Base-by-base conservation (phyloP, 2,888 invertebrate species). In the Zhuqinia jingwanae region DNA sequence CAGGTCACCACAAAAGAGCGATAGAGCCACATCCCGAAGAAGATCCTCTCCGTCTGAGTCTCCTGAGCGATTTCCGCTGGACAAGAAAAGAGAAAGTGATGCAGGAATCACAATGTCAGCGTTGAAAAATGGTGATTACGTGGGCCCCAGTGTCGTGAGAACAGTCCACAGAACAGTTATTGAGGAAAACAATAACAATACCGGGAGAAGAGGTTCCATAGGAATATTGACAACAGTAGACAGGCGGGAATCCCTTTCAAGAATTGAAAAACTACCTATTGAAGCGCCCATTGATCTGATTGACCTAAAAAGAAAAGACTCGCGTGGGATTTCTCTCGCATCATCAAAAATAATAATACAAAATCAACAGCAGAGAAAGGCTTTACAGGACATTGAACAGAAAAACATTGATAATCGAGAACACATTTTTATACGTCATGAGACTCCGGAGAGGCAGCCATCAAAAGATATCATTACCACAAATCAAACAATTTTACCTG, bases 321-420 rank as follows among this genome's bases (percentile, higher is more conserved):
- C 87, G 0, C 81, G 82, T 2, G 87, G 82, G 50, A 87, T 70
- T 27, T 45, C 58, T 15, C 11, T 47, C 17, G 73, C 76, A n/a
- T 65, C 68, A 2, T 58, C 70, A 0, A 80, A 79, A 79, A 79
- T 75, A 3, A 73, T 73, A 36, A 78, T 68, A 47, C 76, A 80
- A 53, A 76, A 76, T 30, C 65, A 77, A 15, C 22, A 77, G 60
- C 77, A 65, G 50, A 45, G 86, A 25, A 86, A 76, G 20, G 75
- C 79, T 1, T 42, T 77, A n/a, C 60, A 82, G 36, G 87, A 81
- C 42, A 70, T 81, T 76, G 87, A 87, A 27, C 87, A 82, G 53
- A 77, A 58, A 47, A 10, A 25, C 20, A 56, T 17, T 11, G 75
- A 75, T 15, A 17, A 27, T 0, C n/a, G n/a, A n/a, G n/a, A n/a